Percentiles rank a stretch among this genome's conserved stretches.
Conservation (phyloP, 2,888 invertebrate species). For the Drosophila pseudotakahashii region DNA sequence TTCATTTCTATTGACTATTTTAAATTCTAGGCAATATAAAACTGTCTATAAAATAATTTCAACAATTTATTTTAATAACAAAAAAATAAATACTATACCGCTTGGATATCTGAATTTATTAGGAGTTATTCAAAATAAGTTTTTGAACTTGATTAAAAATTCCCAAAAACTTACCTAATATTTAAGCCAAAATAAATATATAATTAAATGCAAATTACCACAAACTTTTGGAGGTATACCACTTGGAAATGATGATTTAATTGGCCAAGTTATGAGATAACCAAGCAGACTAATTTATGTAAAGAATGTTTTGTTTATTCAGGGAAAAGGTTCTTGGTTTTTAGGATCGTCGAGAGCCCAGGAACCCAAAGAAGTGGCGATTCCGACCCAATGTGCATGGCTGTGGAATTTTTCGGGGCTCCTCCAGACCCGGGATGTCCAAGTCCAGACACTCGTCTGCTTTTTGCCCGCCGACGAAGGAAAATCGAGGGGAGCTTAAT, state of each 20-base stretch:
- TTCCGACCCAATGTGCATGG: slow-evolving; percentile 10
- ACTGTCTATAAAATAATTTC: too few species aligned
- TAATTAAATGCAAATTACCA: not conserved
- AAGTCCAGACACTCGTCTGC: slow-evolving; percentile 17
- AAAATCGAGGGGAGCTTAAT: slow-evolving; percentile 9
- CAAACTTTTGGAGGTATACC: too few species aligned
- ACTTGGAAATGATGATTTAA: not conserved
- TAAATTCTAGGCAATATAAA: too few species aligned
- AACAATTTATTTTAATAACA: too few species aligned
- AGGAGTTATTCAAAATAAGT: too few species aligned
- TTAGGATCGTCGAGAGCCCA: not conserved
- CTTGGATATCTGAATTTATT: too few species aligned
- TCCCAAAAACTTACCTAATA: not conserved
- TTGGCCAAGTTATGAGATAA: not conserved
- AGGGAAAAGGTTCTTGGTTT: not conserved
- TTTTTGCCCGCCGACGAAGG: not conserved
- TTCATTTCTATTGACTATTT: too few species aligned
- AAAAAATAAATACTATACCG: too few species aligned
- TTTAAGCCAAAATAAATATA: too few species aligned
- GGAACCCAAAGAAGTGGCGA: not conserved
- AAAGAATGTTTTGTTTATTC: not conserved
- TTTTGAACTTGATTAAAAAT: not conserved
- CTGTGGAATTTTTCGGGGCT: slow-evolving; percentile 3
- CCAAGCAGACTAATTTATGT: not conserved
- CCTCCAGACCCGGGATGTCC: slow-evolving; percentile 29